Percentiles rank a stretch among this genome's conserved stretches.
phyloP scores from a whole-genome alignment of 2,113 vertebrate species.

The Tenrec ecaudatus region DNA sequence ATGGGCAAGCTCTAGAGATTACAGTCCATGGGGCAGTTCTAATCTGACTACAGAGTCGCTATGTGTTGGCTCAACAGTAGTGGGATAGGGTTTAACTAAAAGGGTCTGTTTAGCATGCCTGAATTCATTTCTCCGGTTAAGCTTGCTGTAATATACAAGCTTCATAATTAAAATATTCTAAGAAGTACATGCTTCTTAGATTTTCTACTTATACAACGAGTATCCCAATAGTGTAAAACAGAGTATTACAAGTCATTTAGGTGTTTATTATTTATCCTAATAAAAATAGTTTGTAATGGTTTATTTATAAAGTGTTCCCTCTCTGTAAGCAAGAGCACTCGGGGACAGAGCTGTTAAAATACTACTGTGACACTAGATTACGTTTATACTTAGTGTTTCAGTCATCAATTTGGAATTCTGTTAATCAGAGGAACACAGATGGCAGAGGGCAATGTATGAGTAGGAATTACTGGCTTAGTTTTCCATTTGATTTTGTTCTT shows the following conservation, averaged over 20 bases:
- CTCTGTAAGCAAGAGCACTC: background rate
- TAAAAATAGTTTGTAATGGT: background rate
- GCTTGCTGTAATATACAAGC: background rate
- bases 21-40: background rate
- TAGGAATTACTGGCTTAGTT: conserved; percentile 23
- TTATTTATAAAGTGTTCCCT: conserved; percentile 32
- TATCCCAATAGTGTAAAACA: background rate
- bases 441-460: background rate
- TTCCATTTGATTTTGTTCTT: conserved; percentile 33
- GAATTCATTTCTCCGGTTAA: conserved; percentile 17
- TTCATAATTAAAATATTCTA: conserved; percentile 49
- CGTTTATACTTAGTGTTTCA: conserved; percentile 46
- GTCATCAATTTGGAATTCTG: conserved; percentile 43
- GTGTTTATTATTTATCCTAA: background rate
- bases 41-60: background rate
- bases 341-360: conserved; percentile 52
- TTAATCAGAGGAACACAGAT: conserved; percentile 42
- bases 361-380: background rate
- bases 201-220: background rate
- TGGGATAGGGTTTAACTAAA: background rate
- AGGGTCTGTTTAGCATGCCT: background rate
- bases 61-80: background rate
- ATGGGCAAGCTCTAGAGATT: background rate
- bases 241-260: background rate
- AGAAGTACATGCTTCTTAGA: background rate